phyloP scores from a whole-genome alignment of 2,113 vertebrate species.

The Oceanodroma tethys region DNA sequence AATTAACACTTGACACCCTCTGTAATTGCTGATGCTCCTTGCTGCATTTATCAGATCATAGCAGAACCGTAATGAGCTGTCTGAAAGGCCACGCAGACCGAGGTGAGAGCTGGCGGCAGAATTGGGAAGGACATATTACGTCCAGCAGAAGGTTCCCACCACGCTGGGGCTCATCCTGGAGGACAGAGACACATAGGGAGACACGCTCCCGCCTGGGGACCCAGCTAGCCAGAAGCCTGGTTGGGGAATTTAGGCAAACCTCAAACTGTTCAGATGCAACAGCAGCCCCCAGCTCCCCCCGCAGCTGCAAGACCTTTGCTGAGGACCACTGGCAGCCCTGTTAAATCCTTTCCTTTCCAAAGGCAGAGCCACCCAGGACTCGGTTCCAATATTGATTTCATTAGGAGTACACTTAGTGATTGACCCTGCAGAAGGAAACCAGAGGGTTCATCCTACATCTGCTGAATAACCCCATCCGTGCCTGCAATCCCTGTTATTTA shows the following conservation, averaged over 20 bases:
- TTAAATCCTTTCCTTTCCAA: background rate
- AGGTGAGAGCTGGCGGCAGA: background rate
- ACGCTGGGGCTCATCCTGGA: fast-evolving
- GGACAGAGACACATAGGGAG: background rate
- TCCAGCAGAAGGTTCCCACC: background rate
- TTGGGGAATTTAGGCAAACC: background rate
- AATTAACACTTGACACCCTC: conserved; percentile 62
- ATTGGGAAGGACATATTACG: background rate
- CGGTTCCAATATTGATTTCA: fast-evolving
- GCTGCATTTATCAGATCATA: conserved; percentile 42
- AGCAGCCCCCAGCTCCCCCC: background rate
- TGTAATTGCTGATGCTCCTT: conserved; percentile 48
- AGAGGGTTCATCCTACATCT: background rate
- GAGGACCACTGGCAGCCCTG: background rate
- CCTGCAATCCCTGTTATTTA: background rate
- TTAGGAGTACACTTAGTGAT: background rate
- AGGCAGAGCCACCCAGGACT: background rate
- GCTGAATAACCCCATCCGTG: fast-evolving
- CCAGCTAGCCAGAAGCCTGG: background rate
- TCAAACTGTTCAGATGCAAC: background rate
- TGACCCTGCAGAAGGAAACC: background rate
- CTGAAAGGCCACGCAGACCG: background rate
- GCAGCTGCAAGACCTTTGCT: background rate
- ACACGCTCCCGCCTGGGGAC: fast-evolving
- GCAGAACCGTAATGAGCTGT: background rate